A percentile compares a stretch with the other conserved stretches of the same genome.
Conservation (phyloP, 2,888 invertebrate species). For the Spodoptera picta region DNA sequence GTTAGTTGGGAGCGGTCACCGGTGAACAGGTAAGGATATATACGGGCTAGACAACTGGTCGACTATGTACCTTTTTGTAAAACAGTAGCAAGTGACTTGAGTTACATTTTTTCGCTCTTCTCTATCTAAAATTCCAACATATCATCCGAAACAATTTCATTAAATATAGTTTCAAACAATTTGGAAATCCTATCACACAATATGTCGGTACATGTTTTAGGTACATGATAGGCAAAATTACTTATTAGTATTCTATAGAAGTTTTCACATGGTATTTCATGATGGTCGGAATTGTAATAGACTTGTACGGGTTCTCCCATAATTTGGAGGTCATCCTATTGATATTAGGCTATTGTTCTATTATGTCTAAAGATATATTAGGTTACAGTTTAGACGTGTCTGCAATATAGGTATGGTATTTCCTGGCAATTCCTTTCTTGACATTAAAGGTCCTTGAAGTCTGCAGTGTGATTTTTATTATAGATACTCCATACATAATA, state of each 20-base stretch:
- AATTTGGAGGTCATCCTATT: constrained; percentile 41
- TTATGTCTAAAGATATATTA: constrained; percentile 21
- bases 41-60: no score
- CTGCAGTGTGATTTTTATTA: no score
- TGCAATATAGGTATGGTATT: constrained; percentile 17
- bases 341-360: constrained; percentile 47
- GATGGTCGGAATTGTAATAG: constrained; percentile 40
- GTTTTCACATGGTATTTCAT: constrained; percentile 49
- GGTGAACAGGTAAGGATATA: no score
- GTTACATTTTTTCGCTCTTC: no score
- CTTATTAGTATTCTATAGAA: constrained; percentile 52
- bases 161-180: constrained; percentile 2
- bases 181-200: constrained; percentile 26
- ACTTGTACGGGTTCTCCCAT: constrained; percentile 42
- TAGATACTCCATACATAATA: no score
- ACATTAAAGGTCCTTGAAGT: no score
- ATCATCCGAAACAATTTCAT: background rate
- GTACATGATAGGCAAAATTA: constrained; percentile 34
- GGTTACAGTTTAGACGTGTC: constrained; percentile 32
- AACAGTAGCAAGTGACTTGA: no score
- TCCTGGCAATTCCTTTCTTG: background rate
- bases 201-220: constrained; percentile 14
- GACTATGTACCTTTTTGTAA: no score
- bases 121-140: constrained; percentile 1
- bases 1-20: no score